Evolutionary conservation across 2,888 invertebrate genomes (phyloP).

Genomic region (Sturmia bella): DNA sequence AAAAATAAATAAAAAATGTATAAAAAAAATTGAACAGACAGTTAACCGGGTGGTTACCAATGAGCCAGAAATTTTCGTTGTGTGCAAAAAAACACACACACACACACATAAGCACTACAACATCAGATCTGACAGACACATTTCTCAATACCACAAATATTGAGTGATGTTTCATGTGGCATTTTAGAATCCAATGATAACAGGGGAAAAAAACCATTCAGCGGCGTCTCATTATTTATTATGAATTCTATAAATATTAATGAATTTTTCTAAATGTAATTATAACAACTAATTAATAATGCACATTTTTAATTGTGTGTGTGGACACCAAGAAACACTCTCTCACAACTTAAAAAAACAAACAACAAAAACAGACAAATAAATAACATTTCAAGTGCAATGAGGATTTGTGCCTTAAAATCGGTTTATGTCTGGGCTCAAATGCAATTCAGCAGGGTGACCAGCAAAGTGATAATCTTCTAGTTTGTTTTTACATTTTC

Average conservation of each 20-base stretch:
- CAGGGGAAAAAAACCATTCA: constrained; percentile 60
- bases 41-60: constrained; percentile 63
- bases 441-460: background rate
- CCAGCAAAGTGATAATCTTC: background rate
- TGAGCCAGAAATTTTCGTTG: constrained; percentile 54
- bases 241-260: constrained; percentile 82
- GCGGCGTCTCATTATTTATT: constrained; percentile 79
- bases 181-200: constrained; percentile 48
- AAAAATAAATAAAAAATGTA: background rate
- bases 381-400: constrained; percentile 3
- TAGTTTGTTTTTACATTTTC: too few relatives aligned
- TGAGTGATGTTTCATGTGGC: constrained; percentile 72
- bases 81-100: background rate
- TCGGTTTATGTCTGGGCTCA: constrained; percentile 38
- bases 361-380: too few relatives aligned
- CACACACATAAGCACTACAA: background rate
- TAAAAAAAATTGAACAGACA: constrained; percentile 41
- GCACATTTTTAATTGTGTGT: constrained; percentile 79
- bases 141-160: constrained; percentile 31
- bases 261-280: constrained; percentile 81
- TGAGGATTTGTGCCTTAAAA: background rate
- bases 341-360: constrained; percentile 12
- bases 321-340: constrained; percentile 25
- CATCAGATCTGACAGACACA: constrained; percentile 9
- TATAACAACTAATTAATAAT: constrained; percentile 81